These are phyloP conservation scores for Chalcis sispes DNA, from an alignment of 2,888 invertebrate genomes.

Conservation along the genomic window DNA sequence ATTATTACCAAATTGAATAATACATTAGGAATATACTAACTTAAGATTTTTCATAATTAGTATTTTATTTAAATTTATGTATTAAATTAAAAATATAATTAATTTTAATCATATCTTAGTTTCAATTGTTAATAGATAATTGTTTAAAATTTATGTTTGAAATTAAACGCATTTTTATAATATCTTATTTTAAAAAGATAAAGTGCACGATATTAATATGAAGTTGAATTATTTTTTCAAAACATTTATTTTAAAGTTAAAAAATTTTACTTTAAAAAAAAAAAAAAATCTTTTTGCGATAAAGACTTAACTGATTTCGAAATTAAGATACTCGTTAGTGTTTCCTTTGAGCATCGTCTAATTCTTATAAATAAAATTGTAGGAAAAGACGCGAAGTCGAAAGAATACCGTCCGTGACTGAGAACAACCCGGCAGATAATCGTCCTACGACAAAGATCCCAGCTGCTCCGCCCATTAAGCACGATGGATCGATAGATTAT, in stretches of 20 bases:
- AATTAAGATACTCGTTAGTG: constrained; percentile 22
- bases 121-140: too few relatives aligned
- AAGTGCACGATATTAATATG: too few relatives aligned
- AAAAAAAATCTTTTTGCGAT: background rate
- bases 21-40: too few relatives aligned
- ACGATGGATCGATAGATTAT: constrained; percentile 87
- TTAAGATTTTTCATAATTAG: too few relatives aligned
- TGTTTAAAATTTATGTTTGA: too few relatives aligned
- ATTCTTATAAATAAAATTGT: constrained; percentile 52
- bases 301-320: background rate
- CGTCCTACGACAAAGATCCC: constrained; percentile 65
- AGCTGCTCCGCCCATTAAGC: constrained; percentile 78
- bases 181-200: too few relatives aligned
- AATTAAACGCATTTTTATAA: too few relatives aligned
- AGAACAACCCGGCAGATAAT: constrained; percentile 64
- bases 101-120: background rate
- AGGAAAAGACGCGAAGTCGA: constrained; percentile 69
- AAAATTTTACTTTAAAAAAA: too few relatives aligned
- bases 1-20: background rate
- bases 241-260: too few relatives aligned
- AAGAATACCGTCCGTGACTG: constrained; percentile 56
- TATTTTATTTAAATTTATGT: constrained; percentile 5
- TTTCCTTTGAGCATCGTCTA: constrained; percentile 1
- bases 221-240: too few relatives aligned
- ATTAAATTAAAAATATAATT: background rate